phyloP scores from a whole-genome alignment of 2,888 invertebrate genomes.

The Melanotus villosus region DNA sequence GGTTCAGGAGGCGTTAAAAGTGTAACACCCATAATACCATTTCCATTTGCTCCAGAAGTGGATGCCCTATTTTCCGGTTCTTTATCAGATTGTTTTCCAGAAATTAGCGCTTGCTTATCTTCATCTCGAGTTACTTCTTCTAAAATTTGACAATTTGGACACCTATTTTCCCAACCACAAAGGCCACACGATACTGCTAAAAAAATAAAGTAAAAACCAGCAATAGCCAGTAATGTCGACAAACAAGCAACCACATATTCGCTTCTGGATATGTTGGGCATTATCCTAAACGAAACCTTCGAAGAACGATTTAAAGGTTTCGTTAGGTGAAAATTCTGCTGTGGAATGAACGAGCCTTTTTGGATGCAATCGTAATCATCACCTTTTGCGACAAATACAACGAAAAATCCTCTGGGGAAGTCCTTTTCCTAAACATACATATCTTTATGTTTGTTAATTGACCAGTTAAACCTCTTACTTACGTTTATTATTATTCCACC shows the following conservation, averaged over 20 bases:
- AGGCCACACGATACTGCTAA: conserved; percentile 54
- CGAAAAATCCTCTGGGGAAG: conserved; percentile 81
- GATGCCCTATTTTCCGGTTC: too few species aligned
- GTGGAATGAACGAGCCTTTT: conserved; percentile 51
- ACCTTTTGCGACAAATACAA: conserved; percentile 82
- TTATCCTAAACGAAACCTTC: conserved; percentile 69
- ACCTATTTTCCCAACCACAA: neutral
- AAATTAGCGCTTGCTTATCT: too few species aligned
- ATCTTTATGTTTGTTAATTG: neutral
- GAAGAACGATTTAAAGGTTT: conserved; percentile 59
- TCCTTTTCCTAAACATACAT: conserved; percentile 72
- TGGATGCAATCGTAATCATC: conserved; percentile 74
- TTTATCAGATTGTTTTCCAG: too few species aligned
- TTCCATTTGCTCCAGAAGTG: too few species aligned
- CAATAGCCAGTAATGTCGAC: conserved; percentile 71
- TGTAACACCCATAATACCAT: too few species aligned
- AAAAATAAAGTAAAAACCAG: conserved; percentile 70
- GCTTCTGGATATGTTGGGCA: conserved; percentile 72
- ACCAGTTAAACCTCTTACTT: too few species aligned
- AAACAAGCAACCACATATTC: conserved; percentile 76
- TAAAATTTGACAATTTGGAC: too few species aligned
- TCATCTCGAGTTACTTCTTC: too few species aligned
- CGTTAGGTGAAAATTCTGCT: conserved; percentile 55
- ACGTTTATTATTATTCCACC: conserved; percentile 85
- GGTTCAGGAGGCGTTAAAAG: too few species aligned